phyloP scores from a whole-genome alignment of 2,797 vertebrate genomes.

The Xenopus petersii region DNA sequence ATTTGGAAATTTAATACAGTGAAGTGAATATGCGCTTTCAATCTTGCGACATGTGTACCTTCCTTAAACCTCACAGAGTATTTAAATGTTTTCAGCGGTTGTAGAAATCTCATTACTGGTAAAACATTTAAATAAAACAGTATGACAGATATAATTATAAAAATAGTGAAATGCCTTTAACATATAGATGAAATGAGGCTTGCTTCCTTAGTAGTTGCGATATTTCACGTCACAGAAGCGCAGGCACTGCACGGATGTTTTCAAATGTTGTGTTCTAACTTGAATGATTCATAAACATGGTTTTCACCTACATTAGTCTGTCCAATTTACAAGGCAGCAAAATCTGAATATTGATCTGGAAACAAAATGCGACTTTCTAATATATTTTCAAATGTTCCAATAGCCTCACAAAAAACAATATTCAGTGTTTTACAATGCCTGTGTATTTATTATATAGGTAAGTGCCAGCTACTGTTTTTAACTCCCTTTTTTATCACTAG shows the following conservation, averaged over 20 bases:
- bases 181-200: neutral
- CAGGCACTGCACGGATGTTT: neutral
- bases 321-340: neutral
- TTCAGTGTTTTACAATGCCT: too few relatives aligned
- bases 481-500: too few relatives aligned
- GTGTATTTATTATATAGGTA: too few relatives aligned
- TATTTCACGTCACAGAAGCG: constrained; percentile 6
- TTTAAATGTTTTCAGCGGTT: constrained; percentile 29
- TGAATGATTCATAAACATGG: neutral
- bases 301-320: neutral
- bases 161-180: constrained; percentile 7
- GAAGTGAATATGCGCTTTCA: neutral
- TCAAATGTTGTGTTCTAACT: constrained; percentile 9
- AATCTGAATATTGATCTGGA: too few relatives aligned
- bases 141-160: constrained; percentile 17
- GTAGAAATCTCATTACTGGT: too few relatives aligned
- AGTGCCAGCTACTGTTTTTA: too few relatives aligned
- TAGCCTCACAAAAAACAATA: too few relatives aligned
- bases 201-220: neutral
- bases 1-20: constrained; percentile 13
- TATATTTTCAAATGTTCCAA: too few relatives aligned
- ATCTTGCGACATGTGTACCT: neutral
- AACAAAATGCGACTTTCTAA: too few relatives aligned
- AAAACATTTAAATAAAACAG: too few relatives aligned
- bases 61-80: constrained; percentile 2